Evolutionary conservation across 2,888 invertebrate species (phyloP).

Genomic region (Lasius fuliginosus): DNA sequence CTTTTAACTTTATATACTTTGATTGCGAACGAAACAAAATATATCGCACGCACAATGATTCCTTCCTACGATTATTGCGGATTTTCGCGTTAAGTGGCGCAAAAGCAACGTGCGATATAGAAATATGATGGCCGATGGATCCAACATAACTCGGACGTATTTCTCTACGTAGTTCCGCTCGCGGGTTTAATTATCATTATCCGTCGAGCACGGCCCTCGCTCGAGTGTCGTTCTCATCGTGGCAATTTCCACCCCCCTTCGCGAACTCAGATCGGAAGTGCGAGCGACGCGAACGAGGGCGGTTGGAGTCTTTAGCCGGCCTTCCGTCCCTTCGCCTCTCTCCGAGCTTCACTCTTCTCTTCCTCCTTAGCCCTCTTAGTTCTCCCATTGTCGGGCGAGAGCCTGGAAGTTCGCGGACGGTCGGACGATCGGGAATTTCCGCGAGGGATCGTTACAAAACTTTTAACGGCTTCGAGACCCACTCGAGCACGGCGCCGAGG

Average conservation of each 20-base stretch:
- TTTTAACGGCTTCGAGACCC: constrained; percentile 83
- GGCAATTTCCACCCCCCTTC: constrained; percentile 28
- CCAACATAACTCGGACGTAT: neutral
- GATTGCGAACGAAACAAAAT: neutral
- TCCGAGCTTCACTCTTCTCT: constrained; percentile 23
- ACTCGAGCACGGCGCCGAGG: constrained; percentile 72
- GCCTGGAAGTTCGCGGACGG: constrained; percentile 50
- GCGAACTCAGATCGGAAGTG: constrained; percentile 42
- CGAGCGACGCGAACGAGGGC: constrained; percentile 47
- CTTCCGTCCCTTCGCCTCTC: neutral
- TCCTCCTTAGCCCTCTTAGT: constrained; percentile 40
- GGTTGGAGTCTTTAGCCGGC: constrained; percentile 34
- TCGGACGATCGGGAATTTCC: constrained; percentile 80
- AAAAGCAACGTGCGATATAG: neutral
- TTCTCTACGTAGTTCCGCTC: neutral
- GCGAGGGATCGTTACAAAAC: constrained; percentile 81
- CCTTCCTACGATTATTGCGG: neutral
- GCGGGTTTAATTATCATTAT: constrained; percentile 39
- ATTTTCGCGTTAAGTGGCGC: neutral
- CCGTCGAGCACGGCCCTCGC: neutral
- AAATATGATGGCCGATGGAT: neutral
- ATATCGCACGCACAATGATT: neutral
- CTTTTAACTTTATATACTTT: neutral
- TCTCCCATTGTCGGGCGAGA: constrained; percentile 56
- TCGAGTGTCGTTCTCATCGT: constrained; percentile 43